phyloP scores from a whole-genome alignment of 23 tunicate genomes.

The Trididemnum nubilum region DNA sequence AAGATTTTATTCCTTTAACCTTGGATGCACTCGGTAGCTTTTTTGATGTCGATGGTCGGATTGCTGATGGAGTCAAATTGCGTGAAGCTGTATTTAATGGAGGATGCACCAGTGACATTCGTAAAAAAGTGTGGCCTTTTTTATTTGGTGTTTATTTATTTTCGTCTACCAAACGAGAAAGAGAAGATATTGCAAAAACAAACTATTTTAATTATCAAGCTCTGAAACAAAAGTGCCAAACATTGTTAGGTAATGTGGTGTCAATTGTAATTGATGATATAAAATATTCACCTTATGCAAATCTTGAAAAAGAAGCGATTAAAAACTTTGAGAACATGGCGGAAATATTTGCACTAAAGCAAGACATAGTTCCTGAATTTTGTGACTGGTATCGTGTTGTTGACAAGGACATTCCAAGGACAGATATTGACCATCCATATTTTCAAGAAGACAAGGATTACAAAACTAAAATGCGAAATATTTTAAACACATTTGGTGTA shows the following conservation, averaged over 20 bases:
- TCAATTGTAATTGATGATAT: not conserved
- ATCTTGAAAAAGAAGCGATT: not conserved
- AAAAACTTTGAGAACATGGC: constrained; percentile 20
- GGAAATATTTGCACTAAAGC: constrained; percentile 36
- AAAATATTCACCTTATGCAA: not conserved
- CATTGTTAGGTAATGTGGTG: not conserved
- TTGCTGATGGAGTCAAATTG: constrained; percentile 41
- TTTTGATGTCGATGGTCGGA: constrained; percentile 54
- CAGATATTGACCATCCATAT: constrained; percentile 55
- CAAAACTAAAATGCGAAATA: constrained; percentile 48
- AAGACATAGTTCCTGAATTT: constrained; percentile 6
- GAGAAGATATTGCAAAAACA: constrained; percentile 19
- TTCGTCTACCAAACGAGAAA: constrained; percentile 42
- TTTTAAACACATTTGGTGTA: constrained; percentile 58
- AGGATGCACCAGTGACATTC: constrained; percentile 35
- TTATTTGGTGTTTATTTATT: constrained; percentile 58
- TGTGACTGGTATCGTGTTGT: constrained; percentile 45
- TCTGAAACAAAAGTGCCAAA: constrained; percentile 37
- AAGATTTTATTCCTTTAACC: constrained; percentile 20
- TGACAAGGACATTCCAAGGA: constrained; percentile 71
- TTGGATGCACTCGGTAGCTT: not conserved
- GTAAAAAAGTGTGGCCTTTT: constrained; percentile 51
- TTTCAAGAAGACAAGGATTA: constrained; percentile 14
- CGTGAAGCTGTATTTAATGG: constrained; percentile 51
- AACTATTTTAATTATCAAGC: constrained; percentile 62